These are phyloP conservation scores for Anguilla rostrata DNA, from an alignment of 2,113 vertebrate genomes.

Conservation along the genomic window DNA sequence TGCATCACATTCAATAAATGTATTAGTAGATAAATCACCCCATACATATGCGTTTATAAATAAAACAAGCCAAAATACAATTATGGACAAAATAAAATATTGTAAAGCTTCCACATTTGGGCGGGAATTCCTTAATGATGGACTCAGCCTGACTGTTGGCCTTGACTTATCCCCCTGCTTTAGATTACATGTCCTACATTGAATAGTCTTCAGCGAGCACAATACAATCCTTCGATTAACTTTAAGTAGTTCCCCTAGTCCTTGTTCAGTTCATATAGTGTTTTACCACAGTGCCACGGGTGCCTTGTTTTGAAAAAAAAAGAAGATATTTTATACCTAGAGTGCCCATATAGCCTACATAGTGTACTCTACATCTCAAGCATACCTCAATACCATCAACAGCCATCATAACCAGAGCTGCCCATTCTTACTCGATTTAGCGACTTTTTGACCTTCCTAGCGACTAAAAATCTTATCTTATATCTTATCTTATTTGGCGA, in stretches of 20 bases:
- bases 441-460: too few species aligned
- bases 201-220: not conserved
- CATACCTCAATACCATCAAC: not conserved
- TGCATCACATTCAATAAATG: too few species aligned
- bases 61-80: not conserved
- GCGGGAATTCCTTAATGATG: not conserved
- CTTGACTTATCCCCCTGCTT: not conserved
- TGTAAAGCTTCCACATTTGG: not conserved
- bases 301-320: not conserved
- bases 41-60: not conserved
- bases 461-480: too few species aligned
- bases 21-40: not conserved
- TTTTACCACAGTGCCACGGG: not conserved
- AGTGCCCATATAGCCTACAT: too few species aligned
- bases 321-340: not conserved
- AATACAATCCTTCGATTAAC: not conserved
- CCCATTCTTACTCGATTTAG: too few species aligned
- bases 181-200: not conserved
- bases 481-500: too few species aligned
- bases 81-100: not conserved
- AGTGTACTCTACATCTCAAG: not conserved
- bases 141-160: not conserved
- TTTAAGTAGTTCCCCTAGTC: slow-evolving; percentile 1
- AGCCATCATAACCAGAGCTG: not conserved
- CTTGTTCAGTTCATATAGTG: slow-evolving; percentile 13